Base-by-base conservation (phyloP, 2,888 invertebrate species). In the Ormia ochracea region DNA sequence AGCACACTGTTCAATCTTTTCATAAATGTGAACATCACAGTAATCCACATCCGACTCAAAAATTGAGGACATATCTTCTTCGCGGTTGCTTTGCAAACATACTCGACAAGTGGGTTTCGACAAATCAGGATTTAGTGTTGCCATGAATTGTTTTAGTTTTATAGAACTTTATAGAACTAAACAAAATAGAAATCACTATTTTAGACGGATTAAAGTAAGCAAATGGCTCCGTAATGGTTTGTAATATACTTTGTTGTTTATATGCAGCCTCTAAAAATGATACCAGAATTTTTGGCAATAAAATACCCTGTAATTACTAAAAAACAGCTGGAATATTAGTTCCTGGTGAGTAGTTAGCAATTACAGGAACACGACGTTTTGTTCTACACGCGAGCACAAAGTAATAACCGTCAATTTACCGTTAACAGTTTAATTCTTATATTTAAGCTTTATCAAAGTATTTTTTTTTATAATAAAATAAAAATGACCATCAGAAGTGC, bases 1-100 rank as follows among this genome's bases (percentile, higher is more conserved):
- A 17, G 86, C 85, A 69, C 87, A 87, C 21, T 82, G 83, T 78
- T 87, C 86, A 26, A 88, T 87, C 83, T 87, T 88, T 45, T 82
- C 82, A 45, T 56, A 66, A 3, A 73, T 78, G 3, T 31, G 41
- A 10, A 76, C 28, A 61, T 48, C 61, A 28, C 26, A n/a, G 31
- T 41, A 54, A 7, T 65, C 52, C 3, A 4, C 9, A 2, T 75
- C 70, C 28, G 70, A 2, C 2, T 86, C 86, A 43, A 84, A 87
- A 9, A 88, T 88, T 33, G 88, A 86, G 4, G 82, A 81, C 89
- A 88, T 87, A 48, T 68, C 61, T 21, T 85, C 82, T 0, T 79
- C 50, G 6, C 82, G 79, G 31, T 82, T 84, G 31, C 84, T 84
- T 80, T 87, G 85, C 10, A 88, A 78, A 59, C 88, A 88, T 76